Conservation (phyloP, 1,140 invertebrate genomes). For the Psix sp. region DNA sequence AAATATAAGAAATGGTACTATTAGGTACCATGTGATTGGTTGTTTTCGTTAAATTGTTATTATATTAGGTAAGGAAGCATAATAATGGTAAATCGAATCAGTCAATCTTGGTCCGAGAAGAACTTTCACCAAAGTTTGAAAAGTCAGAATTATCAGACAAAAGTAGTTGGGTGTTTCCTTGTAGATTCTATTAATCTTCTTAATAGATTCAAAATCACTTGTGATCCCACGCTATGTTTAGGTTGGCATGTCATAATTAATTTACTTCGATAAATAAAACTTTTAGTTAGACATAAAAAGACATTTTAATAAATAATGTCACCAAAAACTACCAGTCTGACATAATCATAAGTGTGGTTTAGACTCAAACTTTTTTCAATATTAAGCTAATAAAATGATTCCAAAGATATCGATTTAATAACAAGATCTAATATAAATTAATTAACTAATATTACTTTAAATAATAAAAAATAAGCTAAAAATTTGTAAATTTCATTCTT, state of each 20-base stretch:
- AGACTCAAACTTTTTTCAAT: too few relatives aligned
- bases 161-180: slow-evolving; percentile 35
- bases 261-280: too few relatives aligned
- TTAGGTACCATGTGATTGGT: neutral
- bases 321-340: too few relatives aligned
- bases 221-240: slow-evolving; percentile 20
- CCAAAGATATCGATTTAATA: too few relatives aligned
- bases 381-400: too few relatives aligned
- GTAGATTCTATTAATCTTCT: slow-evolving; percentile 67
- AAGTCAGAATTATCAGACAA: slow-evolving; percentile 40
- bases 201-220: slow-evolving; percentile 67
- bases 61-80: slow-evolving; percentile 12
- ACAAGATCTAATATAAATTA: too few relatives aligned
- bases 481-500: too few relatives aligned
- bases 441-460: too few relatives aligned
- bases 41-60: neutral
- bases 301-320: too few relatives aligned
- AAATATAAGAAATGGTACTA: neutral
- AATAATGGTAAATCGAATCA: slow-evolving; percentile 36
- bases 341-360: too few relatives aligned
- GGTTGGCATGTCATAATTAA: slow-evolving; percentile 14
- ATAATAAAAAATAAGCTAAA: too few relatives aligned
- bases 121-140: slow-evolving; percentile 38
- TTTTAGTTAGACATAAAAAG: too few relatives aligned
- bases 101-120: slow-evolving; percentile 36